Evolutionary conservation across 2,888 invertebrate genomes (phyloP), one percentile per base, ranked within the genome.

Genomic region (Colletes collaris): DNA sequence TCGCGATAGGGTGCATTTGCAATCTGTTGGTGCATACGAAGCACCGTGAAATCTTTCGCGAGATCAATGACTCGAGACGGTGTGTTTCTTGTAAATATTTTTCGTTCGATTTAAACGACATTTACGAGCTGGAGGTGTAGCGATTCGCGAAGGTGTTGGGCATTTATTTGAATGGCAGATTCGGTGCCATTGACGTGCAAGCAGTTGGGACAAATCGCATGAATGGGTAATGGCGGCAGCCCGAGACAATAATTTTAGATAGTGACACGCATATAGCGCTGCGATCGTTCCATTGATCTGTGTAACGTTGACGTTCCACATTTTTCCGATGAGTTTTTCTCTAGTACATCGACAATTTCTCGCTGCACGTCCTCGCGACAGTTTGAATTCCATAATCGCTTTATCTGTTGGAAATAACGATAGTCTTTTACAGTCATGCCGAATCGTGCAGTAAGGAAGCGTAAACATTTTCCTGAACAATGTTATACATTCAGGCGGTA

Each of bases 151-250:
- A 49, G 50, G 8, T 37, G 8, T 37, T 13, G 35, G 37, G 50
- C 10, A 44, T 55, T 63, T 46, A 55, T 62, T 63, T 53, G 72
- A 67, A 80, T 50, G 66, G 59, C 55, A 37, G 56, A 78, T 69
- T 67, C 46, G 55, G 69, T 77, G 83, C 83, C 85, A 85, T 85
- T 85, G 83, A 85, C 73, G 83, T 68, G 73, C 67, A 79, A 72
- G 65, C 27, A 73, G 59, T 69, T 72, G 7, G 65, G 60, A 69
- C 76, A 58, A 71, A 67, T 78, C 70, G 82, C 83, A 89, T 89
- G 89, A 90, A 90, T 90, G 90, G 87, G 84, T 88, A 89, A 90
- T 90, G 89, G 89, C 89, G 89, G 84, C 86, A 85, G 63, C 52
- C 62, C 64, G 75, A 68, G 81, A 81, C 72, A 80, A 85, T 83